Evolutionary conservation across 2,888 invertebrate species (phyloP), one percentile per base, ranked within the genome.

Genomic region (Desoria tigrina): DNA sequence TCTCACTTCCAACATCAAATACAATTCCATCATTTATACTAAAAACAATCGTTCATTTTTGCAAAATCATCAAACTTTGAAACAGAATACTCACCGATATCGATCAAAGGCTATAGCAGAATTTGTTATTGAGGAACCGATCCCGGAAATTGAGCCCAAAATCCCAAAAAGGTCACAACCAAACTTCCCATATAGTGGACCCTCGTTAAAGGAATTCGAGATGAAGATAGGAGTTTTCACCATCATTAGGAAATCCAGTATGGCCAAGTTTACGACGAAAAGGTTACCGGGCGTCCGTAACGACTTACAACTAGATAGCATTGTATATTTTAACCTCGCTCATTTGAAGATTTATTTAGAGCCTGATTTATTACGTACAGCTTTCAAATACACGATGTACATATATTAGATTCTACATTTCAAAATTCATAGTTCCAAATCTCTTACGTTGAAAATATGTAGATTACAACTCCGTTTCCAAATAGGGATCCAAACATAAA

Each of bases 101-200:
- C 92, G 85, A 80, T 92, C 92, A 77, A 90, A 92, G 16, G 92
- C 90, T 66, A 92, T 92, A 65, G 89, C 90, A 3, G 91, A 90
- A 77, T 92, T 92, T 0, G 91, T 90, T 81, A 88, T 86, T 0
- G 85, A 83, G 0, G 90, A 90, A 0, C 88, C 91, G 58, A 92
- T 91, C 21, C 92, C 92, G 16, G 88, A 87, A 70, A 90, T 83
- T 0, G 92, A 84, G 0, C 92, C 92, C 78, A 91, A 84, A 55
- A 89, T 81, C 0, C 84, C 87, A 77, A 89, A 92, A 71, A 90
- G 84, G 78, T 90, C 88, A 77, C 92, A 92, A 1, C 89, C 91
- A 0, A 86, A 69, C 58, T 86, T 83, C 0, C 92, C 92, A 3
- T 84, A 78, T 0, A 87, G 88, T 2, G 90, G 90, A 11, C 90